phyloP scores from a whole-genome alignment of 2,888 invertebrate species.

The Prosopocoilus inquinatus region DNA sequence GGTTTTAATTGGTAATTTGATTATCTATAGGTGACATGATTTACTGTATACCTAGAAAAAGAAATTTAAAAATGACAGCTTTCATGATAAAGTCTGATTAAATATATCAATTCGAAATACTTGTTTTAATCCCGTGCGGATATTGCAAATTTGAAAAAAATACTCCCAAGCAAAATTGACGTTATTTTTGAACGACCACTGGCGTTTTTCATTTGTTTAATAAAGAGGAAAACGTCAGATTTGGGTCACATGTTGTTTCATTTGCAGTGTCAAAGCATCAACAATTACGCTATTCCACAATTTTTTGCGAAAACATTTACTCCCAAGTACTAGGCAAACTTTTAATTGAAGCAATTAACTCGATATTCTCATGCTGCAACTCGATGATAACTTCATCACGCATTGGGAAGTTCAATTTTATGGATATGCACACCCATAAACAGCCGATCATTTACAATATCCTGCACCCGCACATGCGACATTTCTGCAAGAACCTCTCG shows the following conservation, averaged over 20 bases:
- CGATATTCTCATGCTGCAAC: constrained; percentile 40
- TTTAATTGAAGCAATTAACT: constrained; percentile 42
- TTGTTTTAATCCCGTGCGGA: constrained; percentile 2
- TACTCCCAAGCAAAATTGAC: neutral
- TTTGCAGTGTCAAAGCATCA: constrained; percentile 25
- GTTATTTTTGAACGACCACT: constrained; percentile 7
- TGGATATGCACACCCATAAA: constrained; percentile 40
- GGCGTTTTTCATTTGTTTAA: too few relatives aligned
- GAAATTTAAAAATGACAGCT: neutral
- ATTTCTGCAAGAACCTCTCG: constrained; percentile 1
- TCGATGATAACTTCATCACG: constrained; percentile 22
- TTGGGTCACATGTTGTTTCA: constrained; percentile 55
- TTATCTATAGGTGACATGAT: constrained; percentile 10
- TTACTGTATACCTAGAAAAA: constrained; percentile 10
- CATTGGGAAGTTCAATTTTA: constrained; percentile 15
- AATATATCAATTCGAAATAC: constrained; percentile 10
- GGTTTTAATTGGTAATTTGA: neutral
- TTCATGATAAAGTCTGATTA: constrained; percentile 4
- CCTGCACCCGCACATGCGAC: neutral
- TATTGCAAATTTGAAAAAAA: too few relatives aligned
- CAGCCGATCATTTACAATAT: constrained; percentile 38
- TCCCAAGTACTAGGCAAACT: constrained; percentile 15
- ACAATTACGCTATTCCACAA: constrained; percentile 6
- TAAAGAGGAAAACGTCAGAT: constrained; percentile 36
- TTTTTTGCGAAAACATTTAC: constrained; percentile 6